Evolutionary conservation across 2,797 vertebrate genomes (phyloP).

Genomic region (Falco peregrinus): DNA sequence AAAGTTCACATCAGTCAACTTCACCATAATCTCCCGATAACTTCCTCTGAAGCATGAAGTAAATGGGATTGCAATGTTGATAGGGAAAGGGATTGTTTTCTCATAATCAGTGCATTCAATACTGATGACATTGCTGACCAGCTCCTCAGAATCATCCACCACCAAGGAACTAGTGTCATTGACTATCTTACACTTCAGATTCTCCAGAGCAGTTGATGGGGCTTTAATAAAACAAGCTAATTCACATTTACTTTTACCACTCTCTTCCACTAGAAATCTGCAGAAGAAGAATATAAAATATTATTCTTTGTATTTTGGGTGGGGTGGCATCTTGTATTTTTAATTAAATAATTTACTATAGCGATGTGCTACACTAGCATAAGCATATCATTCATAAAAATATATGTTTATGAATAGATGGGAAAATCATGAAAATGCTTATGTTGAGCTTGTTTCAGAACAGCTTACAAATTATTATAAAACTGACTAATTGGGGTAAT

Average conservation of each 20-base stretch:
- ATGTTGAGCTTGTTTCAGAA: not conserved
- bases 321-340: not conserved
- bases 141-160: conserved; percentile 84
- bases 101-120: conserved; percentile 61
- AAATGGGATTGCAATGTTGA: conserved; percentile 82
- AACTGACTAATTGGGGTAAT: not conserved
- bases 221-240: conserved; percentile 80
- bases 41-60: conserved; percentile 78
- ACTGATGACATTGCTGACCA: conserved; percentile 86
- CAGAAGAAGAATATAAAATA: not conserved
- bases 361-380: not conserved
- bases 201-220: conserved; percentile 64
- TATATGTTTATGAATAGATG: not conserved
- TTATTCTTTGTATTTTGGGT: not conserved
- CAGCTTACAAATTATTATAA: not conserved
- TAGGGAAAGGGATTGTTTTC: conserved; percentile 76
- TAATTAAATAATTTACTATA: not conserved
- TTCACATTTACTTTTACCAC: conserved; percentile 9
- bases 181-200: conserved; percentile 76
- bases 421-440: not conserved
- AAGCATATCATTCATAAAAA: not conserved
- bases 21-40: conserved; percentile 85
- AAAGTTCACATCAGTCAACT: conserved; percentile 78
- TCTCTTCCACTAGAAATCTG: conserved; percentile 70
- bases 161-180: conserved; percentile 82